phyloP scores from a whole-genome alignment of 1,140 invertebrate genomes.

The Globodera ellingtonae region DNA sequence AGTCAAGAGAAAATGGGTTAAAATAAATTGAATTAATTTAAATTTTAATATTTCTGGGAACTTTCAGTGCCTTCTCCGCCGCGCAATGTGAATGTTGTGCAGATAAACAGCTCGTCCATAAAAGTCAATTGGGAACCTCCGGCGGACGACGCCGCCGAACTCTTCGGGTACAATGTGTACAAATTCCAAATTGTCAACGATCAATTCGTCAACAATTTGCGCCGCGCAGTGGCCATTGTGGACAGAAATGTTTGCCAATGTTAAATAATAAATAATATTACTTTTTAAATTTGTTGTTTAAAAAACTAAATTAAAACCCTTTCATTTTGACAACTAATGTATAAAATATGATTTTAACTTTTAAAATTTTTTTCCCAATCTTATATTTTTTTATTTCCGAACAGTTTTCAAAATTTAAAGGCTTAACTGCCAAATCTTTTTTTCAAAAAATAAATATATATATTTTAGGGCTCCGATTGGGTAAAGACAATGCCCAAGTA shows the following conservation, averaged over 20 bases:
- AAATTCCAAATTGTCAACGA: constrained; percentile 56
- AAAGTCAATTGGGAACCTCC: constrained; percentile 61
- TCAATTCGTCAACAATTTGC: constrained; percentile 36
- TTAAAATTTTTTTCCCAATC: too few species aligned
- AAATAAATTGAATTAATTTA: background rate
- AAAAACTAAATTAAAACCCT: too few species aligned
- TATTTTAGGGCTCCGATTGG: too few species aligned
- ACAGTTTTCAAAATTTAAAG: too few species aligned
- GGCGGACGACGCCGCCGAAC: constrained; percentile 41
- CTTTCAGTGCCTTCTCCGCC: constrained; percentile 62
- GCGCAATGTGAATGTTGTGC: constrained; percentile 53
- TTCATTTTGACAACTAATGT: too few species aligned
- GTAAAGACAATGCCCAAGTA: background rate
- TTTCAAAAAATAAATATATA: too few species aligned
- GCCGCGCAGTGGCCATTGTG: constrained; percentile 46
- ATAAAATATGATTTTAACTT: too few species aligned
- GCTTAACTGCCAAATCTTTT: too few species aligned
- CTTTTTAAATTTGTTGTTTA: constrained; percentile 12
- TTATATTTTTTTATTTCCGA: too few species aligned
- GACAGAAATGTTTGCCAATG: constrained; percentile 44
- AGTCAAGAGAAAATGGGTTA: background rate
- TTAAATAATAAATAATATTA: background rate
- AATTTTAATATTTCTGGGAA: background rate
- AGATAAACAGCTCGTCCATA: constrained; percentile 57
- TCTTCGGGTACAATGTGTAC: constrained; percentile 62